Evolutionary conservation across 2,113 vertebrate genomes (phyloP).

Genomic region (Steatornis caripensis): DNA sequence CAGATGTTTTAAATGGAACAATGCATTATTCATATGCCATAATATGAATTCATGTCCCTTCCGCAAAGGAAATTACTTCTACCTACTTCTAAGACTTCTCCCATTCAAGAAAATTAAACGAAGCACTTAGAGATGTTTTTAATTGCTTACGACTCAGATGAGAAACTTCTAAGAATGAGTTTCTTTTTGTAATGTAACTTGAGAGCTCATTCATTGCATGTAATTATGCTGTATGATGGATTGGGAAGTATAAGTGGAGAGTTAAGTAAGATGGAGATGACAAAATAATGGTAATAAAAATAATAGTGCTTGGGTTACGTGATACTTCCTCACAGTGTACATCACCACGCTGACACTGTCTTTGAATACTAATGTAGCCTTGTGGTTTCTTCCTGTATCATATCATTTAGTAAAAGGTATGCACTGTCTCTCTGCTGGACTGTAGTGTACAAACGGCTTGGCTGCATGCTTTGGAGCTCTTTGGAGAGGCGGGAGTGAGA

Average conservation of each 20-base stretch:
- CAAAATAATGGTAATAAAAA: slow-evolving; percentile 64
- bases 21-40: slow-evolving; percentile 60
- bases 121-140: slow-evolving; percentile 49
- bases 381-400: neutral
- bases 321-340: slow-evolving; percentile 12
- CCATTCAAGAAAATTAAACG: slow-evolving; percentile 52
- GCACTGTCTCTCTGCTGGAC: neutral
- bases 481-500: neutral
- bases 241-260: slow-evolving; percentile 27
- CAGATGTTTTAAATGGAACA: slow-evolving; percentile 55
- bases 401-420: neutral
- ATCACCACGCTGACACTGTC: neutral
- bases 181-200: slow-evolving; percentile 57
- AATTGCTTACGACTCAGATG: slow-evolving; percentile 60
- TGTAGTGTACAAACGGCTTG: neutral
- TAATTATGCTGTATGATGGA: slow-evolving; percentile 60
- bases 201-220: slow-evolving; percentile 55
- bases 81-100: slow-evolving; percentile 58
- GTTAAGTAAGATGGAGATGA: slow-evolving; percentile 54
- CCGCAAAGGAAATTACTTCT: slow-evolving; percentile 65
- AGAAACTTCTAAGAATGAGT: slow-evolving; percentile 66
- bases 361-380: neutral
- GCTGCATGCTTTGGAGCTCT: neutral
- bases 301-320: slow-evolving; percentile 8
- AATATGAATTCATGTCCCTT: slow-evolving; percentile 37